Percentiles rank a stretch among this genome's conserved stretches.
These are phyloP conservation scores for Chanos chanos DNA, from an alignment of 2,797 vertebrate species.

Conservation along the genomic window DNA sequence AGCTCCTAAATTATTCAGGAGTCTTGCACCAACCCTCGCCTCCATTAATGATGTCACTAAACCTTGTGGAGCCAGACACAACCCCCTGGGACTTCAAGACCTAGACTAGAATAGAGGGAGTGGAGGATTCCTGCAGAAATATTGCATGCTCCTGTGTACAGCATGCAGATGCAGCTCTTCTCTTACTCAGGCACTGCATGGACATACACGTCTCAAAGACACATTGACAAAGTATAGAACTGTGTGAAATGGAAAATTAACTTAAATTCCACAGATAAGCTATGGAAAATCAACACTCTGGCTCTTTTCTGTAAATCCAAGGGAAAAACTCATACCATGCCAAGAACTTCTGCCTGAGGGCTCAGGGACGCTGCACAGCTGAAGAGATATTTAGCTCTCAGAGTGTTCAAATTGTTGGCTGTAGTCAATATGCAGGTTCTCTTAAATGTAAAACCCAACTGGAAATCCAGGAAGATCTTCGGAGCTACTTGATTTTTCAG, in stretches of 20 bases:
- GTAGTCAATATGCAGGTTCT: slow-evolving; percentile 31
- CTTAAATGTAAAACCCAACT: slow-evolving; percentile 27
- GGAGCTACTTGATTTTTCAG: slow-evolving; percentile 17
- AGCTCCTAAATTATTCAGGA: slow-evolving; percentile 77
- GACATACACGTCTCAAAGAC: too few species aligned
- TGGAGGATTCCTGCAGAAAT: slow-evolving; percentile 21
- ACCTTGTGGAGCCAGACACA: slow-evolving; percentile 62
- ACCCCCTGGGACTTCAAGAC: slow-evolving; percentile 58
- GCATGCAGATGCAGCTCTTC: too few species aligned
- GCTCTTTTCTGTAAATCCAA: slow-evolving; percentile 48
- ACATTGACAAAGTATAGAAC: too few species aligned
- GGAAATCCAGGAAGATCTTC: slow-evolving; percentile 33
- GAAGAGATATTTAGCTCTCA: slow-evolving; percentile 41
- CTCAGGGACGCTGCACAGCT: slow-evolving; percentile 31
- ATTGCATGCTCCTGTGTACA: slow-evolving; percentile 25
- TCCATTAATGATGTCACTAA: slow-evolving; percentile 77
- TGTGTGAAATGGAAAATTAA: slow-evolving; percentile 65
- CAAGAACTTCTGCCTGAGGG: slow-evolving; percentile 38
- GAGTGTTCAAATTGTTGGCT: slow-evolving; percentile 29
- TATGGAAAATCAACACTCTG: slow-evolving; percentile 58
- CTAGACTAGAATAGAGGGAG: slow-evolving; percentile 46
- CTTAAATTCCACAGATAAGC: slow-evolving; percentile 50
- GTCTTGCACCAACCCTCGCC: slow-evolving; percentile 49
- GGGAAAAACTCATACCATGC: slow-evolving; percentile 43
- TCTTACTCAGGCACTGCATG: too few species aligned